Conservation (phyloP, 2,113 vertebrate genomes). For the Rhabdomys dilectus region DNA sequence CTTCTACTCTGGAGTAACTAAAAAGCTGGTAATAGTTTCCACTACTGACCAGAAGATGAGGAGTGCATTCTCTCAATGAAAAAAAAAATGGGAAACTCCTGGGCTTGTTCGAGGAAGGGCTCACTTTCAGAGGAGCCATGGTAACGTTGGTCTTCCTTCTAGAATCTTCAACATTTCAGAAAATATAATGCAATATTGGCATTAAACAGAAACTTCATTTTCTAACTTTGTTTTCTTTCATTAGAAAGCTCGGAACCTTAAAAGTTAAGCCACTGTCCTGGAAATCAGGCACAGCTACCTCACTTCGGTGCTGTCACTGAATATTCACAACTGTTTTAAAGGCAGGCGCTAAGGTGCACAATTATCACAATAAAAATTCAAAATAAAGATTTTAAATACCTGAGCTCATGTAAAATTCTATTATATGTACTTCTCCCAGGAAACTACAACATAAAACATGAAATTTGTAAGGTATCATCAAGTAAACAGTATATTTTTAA, state of each 20-base stretch:
- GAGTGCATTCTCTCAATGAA: conserved; percentile 12
- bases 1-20: conserved; percentile 55
- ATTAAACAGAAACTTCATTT: background rate
- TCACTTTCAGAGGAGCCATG: background rate
- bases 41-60: background rate
- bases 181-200: background rate
- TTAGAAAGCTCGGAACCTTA: background rate
- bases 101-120: background rate
- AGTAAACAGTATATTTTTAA: background rate
- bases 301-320: background rate
- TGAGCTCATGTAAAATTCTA: background rate
- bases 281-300: background rate
- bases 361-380: background rate
- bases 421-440: background rate
- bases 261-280: background rate
- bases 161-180: background rate
- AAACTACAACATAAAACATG: background rate
- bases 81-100: conserved; percentile 15
- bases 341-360: fast-evolving
- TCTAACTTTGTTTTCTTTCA: background rate
- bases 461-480: background rate
- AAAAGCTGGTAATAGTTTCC: conserved; percentile 57
- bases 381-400: background rate
- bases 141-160: background rate
- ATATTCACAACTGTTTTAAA: background rate